phyloP scores from a whole-genome alignment of 2,888 invertebrate species.

The Drosophila recens region DNA sequence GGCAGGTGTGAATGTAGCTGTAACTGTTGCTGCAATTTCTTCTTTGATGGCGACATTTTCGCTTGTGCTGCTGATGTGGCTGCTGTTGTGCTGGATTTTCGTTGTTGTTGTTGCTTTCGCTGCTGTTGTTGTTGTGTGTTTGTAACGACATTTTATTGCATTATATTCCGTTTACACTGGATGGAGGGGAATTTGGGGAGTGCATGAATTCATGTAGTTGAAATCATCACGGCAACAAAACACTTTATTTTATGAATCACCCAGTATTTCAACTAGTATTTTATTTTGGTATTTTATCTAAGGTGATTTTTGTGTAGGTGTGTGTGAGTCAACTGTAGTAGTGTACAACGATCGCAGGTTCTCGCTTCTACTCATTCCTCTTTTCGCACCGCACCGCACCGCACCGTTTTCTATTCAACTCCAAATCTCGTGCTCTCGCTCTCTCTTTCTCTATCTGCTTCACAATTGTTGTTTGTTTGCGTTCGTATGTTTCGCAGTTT shows the following conservation, averaged over 20 bases:
- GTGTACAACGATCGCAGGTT: conserved; percentile 43
- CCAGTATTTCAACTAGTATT: conserved; percentile 36
- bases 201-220: conserved; percentile 38
- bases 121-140: conserved; percentile 28
- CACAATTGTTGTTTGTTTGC: conserved; percentile 50
- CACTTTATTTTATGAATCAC: conserved; percentile 27
- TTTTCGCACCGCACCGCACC: conserved; percentile 18
- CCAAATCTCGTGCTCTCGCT: conserved; percentile 22
- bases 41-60: conserved; percentile 59
- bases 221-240: conserved; percentile 49
- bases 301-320: conserved; percentile 6
- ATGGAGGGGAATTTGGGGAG: conserved; percentile 16
- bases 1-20: conserved; percentile 37
- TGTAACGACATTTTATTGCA: conserved; percentile 75
- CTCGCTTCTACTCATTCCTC: conserved; percentile 13
- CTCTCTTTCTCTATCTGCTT: conserved; percentile 12
- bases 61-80: conserved; percentile 67
- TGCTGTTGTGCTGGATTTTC: conserved; percentile 65
- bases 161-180: conserved; percentile 49
- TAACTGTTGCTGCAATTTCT: conserved; percentile 16
- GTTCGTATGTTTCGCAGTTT: conserved; percentile 46
- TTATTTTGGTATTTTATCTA: conserved; percentile 33
- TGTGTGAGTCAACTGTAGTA: conserved; percentile 12
- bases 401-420: conserved; percentile 49
- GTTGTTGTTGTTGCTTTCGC: conserved; percentile 25